Conservation (phyloP, 2,797 vertebrate genomes). For the Sebastes glaucus region DNA sequence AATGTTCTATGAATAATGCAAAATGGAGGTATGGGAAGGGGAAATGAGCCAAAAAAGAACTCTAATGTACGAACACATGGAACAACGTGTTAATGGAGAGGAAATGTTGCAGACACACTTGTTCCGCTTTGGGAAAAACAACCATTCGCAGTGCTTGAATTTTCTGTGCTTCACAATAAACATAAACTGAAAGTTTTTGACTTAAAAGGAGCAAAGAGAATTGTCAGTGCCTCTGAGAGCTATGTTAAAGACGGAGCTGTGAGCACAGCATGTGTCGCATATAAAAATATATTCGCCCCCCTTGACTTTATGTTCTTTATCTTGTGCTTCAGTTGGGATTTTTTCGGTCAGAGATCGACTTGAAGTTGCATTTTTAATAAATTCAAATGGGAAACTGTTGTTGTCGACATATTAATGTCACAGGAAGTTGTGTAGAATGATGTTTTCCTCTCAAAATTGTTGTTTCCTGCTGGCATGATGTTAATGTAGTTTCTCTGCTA, state of each 20-base stretch:
- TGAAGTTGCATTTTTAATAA: neutral
- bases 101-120: constrained; percentile 16
- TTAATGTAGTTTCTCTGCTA: neutral
- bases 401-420: neutral
- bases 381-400: neutral
- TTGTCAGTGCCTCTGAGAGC: neutral
- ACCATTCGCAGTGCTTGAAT: neutral
- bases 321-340: constrained; percentile 14
- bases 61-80: neutral
- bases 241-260: constrained; percentile 3
- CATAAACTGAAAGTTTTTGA: constrained; percentile 21
- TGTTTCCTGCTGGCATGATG: neutral
- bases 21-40: constrained; percentile 5
- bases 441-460: neutral
- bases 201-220: constrained; percentile 2
- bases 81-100: constrained; percentile 24
- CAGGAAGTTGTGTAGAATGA: neutral
- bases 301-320: constrained; percentile 25
- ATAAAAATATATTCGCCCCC: constrained; percentile 17
- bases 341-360: constrained; percentile 1
- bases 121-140: constrained; percentile 3
- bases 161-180: neutral
- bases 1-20: constrained; percentile 39
- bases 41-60: constrained; percentile 43
- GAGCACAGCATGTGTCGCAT: constrained; percentile 24